Evolutionary conservation across 2,113 vertebrate genomes (phyloP), one percentile per base, ranked within the genome.

Genomic region (Sceloporus undulatus): DNA sequence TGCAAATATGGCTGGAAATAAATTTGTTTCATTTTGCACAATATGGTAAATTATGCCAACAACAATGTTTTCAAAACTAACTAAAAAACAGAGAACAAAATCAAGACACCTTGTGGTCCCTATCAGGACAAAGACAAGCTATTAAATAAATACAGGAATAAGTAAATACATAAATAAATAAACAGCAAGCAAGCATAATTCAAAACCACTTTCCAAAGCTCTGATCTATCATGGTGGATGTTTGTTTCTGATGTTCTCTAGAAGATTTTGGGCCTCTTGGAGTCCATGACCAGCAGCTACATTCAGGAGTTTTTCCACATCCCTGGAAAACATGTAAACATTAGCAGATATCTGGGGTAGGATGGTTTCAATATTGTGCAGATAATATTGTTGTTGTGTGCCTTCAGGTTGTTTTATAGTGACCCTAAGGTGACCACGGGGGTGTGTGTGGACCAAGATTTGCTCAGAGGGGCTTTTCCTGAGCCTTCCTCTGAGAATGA

Each of bases 211-310:
- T 0, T 29, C 10, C 29, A 27, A 38, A 76, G 21, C 9, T 10
- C 25, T 2, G 42, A 48, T 82, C 3, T 0, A 29, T 96, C 88
- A 95, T 9, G 85, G 68, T 76, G 92, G 29, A 2, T 75, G 94
- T 93, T 92, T 92, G 81, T 78, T 95, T 85, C 91, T 92, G 52
- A 94, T 66, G 54, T 88, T 93, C 86, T 94, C 92, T 90, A 96
- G 65, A 91, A 96, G 93, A 40, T 94, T 85, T 86, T 94, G 89
- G 84, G 94, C 94, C 89, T 95, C 93, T 90, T 0, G 77, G 27
- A 95, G 77, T 4, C 94, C 92, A 0, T 93, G 86, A 87, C 87
- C 94, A 85, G 93, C 94, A 84, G 93, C 95, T 89, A 91, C 81
- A 9, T 86, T 56, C 48, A 96, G 94, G 21, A 96, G 92, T 40